A percentile compares a stretch with the other conserved stretches of the same genome.
Evolutionary conservation across 2,888 invertebrate species (phyloP).

Genomic region (Phorcus lineatus): DNA sequence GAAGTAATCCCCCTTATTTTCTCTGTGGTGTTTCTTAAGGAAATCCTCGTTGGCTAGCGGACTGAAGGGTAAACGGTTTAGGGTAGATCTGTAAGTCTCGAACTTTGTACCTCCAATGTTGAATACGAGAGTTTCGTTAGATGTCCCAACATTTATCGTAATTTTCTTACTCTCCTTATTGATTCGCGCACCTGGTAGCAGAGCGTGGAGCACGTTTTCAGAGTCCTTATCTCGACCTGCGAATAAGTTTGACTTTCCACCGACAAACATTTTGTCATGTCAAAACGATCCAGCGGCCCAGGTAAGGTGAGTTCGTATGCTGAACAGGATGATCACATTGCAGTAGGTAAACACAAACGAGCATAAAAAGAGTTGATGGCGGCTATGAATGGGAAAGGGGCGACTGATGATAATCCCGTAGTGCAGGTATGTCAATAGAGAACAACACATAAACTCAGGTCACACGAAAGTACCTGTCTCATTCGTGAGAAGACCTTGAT

Average conservation of each 20-base stretch:
- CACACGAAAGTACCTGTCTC: too few relatives aligned
- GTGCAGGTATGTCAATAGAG: too few relatives aligned
- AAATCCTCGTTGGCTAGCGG: slow-evolving; percentile 40
- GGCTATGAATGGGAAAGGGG: too few relatives aligned
- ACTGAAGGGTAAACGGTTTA: slow-evolving; percentile 38
- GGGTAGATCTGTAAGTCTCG: slow-evolving; percentile 61
- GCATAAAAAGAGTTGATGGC: too few relatives aligned
- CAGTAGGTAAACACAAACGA: too few relatives aligned
- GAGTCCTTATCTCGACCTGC: slow-evolving; percentile 15
- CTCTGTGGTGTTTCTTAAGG: slow-evolving; percentile 40
- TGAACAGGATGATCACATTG: too few relatives aligned
- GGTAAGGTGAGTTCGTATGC: too few relatives aligned
- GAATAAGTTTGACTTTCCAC: neutral
- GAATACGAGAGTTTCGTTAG: slow-evolving; percentile 51
- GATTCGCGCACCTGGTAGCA: slow-evolving; percentile 40
- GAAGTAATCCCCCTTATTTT: slow-evolving; percentile 43
- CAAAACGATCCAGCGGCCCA: too few relatives aligned
- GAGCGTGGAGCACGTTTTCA: slow-evolving; percentile 35
- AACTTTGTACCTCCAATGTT: slow-evolving; percentile 63
- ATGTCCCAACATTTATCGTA: slow-evolving; percentile 28
- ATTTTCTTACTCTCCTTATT: slow-evolving; percentile 35
- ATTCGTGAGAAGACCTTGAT: too few relatives aligned
- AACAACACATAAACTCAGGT: too few relatives aligned
- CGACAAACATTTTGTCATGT: too few relatives aligned
- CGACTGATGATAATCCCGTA: too few relatives aligned